Percentiles rank a stretch among this genome's conserved stretches.
Evolutionary conservation across 2,888 invertebrate species (phyloP).

Genomic region (Unio delphinus): DNA sequence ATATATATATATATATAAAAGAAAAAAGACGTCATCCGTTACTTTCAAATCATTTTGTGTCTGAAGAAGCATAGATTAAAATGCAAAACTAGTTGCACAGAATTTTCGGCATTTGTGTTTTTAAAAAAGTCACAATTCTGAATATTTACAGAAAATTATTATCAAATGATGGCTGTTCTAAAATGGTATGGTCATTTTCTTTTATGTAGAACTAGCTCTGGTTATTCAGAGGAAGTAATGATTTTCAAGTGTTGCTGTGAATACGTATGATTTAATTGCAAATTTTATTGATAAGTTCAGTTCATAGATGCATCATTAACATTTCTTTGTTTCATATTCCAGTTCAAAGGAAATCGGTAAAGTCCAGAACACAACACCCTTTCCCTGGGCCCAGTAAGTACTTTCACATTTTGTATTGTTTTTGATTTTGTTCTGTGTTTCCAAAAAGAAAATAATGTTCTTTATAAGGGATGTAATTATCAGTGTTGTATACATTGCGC

Average conservation of each 20-base stretch:
- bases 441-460: too few relatives aligned
- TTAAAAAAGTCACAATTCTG: too few relatives aligned
- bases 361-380: constrained; percentile 22
- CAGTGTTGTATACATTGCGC: too few relatives aligned
- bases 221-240: constrained; percentile 2
- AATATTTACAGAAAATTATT: too few relatives aligned
- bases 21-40: too few relatives aligned
- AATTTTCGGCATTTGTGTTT: too few relatives aligned
- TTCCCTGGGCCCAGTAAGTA: constrained; percentile 53
- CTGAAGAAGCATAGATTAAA: too few relatives aligned
- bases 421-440: too few relatives aligned
- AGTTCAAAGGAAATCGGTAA: constrained; percentile 41
- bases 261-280: not conserved
- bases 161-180: too few relatives aligned
- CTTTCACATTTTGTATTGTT: not conserved
- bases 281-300: constrained; percentile 10
- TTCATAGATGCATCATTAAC: not conserved
- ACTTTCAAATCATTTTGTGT: too few relatives aligned
- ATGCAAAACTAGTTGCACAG: too few relatives aligned
- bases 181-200: not conserved
- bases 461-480: not conserved
- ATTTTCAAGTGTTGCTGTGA: constrained; percentile 8
- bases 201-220: not conserved
- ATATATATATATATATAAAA: too few relatives aligned
- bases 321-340: constrained; percentile 5